Conservation (phyloP, 2,797 vertebrate genomes). For the Somateria mollissima region DNA sequence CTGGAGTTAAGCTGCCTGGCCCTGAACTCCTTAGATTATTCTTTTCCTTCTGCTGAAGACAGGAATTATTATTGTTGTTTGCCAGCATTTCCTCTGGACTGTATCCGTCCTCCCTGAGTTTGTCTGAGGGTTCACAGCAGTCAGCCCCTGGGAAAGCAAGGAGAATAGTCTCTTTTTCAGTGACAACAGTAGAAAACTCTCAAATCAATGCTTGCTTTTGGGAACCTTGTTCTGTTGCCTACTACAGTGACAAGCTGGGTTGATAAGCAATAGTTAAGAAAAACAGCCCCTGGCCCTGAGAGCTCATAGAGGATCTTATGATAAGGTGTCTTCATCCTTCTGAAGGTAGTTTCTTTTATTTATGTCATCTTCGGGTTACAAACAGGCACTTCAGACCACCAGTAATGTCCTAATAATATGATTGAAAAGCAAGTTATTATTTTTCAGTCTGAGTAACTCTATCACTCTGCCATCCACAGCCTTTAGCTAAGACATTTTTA, state of each 20-base stretch:
- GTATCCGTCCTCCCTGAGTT: not conserved
- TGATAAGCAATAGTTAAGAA: not conserved
- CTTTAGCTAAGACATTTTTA: constrained; percentile 36
- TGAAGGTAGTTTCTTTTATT: not conserved
- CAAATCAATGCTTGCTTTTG: not conserved
- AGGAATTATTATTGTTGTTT: not conserved
- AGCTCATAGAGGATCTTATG: not conserved
- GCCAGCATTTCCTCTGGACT: not conserved
- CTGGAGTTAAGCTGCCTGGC: not conserved
- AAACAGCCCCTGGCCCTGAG: not conserved
- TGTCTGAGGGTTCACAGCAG: not conserved
- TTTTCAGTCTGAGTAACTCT: not conserved
- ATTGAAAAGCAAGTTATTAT: not conserved
- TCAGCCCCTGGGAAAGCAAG: not conserved
- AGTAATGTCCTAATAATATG: not conserved
- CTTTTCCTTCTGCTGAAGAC: not conserved
- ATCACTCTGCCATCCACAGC: not conserved
- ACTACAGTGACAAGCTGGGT: not conserved
- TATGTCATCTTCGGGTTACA: not conserved
- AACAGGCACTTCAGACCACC: not conserved
- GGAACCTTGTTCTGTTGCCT: not conserved
- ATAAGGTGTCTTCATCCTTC: not conserved
- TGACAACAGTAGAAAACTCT: not conserved
- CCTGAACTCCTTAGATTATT: not conserved
- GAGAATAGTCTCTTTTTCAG: not conserved